These are phyloP conservation scores for Diachrysia chrysitis DNA, from an alignment of 2,888 invertebrate genomes.

Conservation along the genomic window DNA sequence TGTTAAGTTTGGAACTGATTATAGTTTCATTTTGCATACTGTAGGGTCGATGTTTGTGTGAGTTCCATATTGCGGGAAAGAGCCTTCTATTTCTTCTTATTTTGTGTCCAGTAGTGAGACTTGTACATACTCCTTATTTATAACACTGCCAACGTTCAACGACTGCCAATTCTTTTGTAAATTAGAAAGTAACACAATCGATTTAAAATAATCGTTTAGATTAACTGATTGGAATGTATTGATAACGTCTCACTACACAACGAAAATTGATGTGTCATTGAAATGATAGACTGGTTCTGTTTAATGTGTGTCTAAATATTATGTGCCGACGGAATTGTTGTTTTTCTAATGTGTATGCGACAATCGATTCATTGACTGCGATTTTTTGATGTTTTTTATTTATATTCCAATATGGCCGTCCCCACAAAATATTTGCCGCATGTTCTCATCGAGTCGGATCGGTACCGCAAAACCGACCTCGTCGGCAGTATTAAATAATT, in stretches of 20 bases:
- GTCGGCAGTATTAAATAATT: constrained; percentile 84
- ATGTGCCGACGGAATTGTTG: constrained; percentile 58
- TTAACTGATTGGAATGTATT: constrained; percentile 46
- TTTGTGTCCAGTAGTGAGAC: constrained; percentile 51
- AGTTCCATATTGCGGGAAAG: background rate
- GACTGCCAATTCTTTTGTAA: constrained; percentile 48
- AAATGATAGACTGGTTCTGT: constrained; percentile 64
- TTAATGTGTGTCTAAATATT: constrained; percentile 62
- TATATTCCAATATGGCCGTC: constrained; percentile 52
- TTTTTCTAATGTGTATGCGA: constrained; percentile 35
- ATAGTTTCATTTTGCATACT: background rate
- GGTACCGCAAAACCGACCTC: constrained; percentile 60
- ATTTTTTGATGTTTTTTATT: constrained; percentile 29
- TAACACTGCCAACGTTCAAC: constrained; percentile 55
- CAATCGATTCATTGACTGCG: constrained; percentile 30
- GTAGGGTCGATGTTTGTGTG: background rate
- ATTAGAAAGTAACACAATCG: constrained; percentile 27
- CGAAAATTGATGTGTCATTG: constrained; percentile 47
- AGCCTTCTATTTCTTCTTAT: constrained; percentile 28
- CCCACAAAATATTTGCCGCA: constrained; percentile 64
- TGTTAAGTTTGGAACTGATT: background rate
- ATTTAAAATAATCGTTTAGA: constrained; percentile 36
- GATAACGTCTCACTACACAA: constrained; percentile 60
- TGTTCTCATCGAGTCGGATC: constrained; percentile 63
- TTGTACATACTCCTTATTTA: constrained; percentile 47